Evolutionary conservation across 2,113 vertebrate species (phyloP).

Genomic region (Melanostigma gelatinosum): DNA sequence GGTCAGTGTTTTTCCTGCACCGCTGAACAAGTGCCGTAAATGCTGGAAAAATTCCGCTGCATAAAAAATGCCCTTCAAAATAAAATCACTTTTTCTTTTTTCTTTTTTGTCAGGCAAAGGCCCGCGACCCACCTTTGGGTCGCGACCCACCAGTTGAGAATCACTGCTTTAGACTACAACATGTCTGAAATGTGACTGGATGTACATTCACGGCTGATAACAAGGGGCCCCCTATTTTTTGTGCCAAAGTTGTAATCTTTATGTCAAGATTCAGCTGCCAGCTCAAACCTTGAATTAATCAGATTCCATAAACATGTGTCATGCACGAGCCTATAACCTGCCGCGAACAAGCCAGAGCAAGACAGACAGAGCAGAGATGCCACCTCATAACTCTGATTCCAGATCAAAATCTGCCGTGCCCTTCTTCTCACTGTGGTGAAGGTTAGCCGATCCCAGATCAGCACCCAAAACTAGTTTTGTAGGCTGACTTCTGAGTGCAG

Average conservation of each 20-base stretch:
- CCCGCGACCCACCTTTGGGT: too few relatives aligned
- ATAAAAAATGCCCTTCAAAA: too few relatives aligned
- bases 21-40: too few relatives aligned
- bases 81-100: too few relatives aligned
- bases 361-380: constrained; percentile 6
- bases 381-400: constrained; percentile 11
- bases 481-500: neutral
- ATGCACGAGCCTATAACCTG: constrained; percentile 35
- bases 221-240: constrained; percentile 8
- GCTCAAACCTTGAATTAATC: constrained; percentile 76
- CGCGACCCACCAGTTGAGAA: too few relatives aligned
- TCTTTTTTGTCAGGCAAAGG: too few relatives aligned
- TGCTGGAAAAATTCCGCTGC: too few relatives aligned
- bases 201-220: constrained; percentile 9
- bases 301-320: constrained; percentile 73
- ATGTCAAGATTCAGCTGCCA: constrained; percentile 57
- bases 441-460: constrained; percentile 33
- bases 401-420: constrained; percentile 36
- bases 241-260: constrained; percentile 61
- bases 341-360: constrained; percentile 57
- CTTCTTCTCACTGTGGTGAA: neutral
- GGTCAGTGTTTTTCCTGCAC: too few relatives aligned
- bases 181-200: constrained; percentile 39
- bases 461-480: neutral
- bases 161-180: constrained; percentile 17